Evolutionary conservation across 2,888 invertebrate species (phyloP), one percentile per base, ranked within the genome.

Genomic region (Trachelus troglodyta): DNA sequence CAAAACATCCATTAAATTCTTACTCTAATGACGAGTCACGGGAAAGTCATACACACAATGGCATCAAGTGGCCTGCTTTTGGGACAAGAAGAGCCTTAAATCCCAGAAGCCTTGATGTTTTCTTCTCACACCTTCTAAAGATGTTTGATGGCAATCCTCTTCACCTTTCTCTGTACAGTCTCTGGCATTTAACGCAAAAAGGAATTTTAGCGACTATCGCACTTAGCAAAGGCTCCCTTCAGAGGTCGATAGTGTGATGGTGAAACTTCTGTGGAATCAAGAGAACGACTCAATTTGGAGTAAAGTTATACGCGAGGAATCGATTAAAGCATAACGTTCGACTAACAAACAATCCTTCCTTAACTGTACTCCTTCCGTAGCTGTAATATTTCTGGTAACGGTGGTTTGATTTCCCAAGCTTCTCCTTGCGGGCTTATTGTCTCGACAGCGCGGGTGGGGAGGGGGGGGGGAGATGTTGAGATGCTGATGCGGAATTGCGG

Each of bases 1-100:
- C 71, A 69, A 71, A 73, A 78, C 76, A 35, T 73, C 73, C 71
- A 34, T 69, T 78, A 78, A 78, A 76, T 76, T 78, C 76, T 73
- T 73, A 78, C 75, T 73, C 75, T 73, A 76, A 76, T 76, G 68
- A 71, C 75, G 31, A 69, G 73, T 75, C 76, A 76, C 56, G 73
- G 31, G 78, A 71, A 75, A 75, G 71, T 78, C 56, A 30, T 40
- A 30, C 40, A 56, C 35, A 78, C 78, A 78, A 78, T 73, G 35
- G 76, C 75, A 33, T 73, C 33, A 76, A 71, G 71, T 78, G 73
- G 75, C 31, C 37, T 73, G 30, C 23, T 56, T 23, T 56, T 56
- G 1, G 56, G 23, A 2, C 1, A 23, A 56, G 23, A 56, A 56
- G 56, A 56, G 56, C 56, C 56, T 23, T 23, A 23, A 56, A 56